A percentile compares a stretch with the other conserved stretches of the same genome.
These are phyloP conservation scores for Rallus limicola DNA, from an alignment of 2,113 vertebrate species.

Conservation along the genomic window DNA sequence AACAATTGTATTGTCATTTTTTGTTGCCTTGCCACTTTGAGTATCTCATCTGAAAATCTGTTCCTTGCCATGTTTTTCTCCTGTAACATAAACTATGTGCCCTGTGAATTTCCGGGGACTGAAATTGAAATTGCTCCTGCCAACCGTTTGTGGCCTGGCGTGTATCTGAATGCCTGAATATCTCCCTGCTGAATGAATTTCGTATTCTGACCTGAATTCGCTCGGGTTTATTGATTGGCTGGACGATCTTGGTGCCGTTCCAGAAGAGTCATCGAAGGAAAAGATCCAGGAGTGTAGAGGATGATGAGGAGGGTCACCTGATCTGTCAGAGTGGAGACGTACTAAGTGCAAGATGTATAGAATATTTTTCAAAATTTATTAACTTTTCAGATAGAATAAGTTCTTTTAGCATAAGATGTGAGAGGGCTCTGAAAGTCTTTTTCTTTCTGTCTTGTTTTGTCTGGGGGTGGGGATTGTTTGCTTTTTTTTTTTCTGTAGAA, in stretches of 20 bases:
- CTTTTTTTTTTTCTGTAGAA: slow-evolving; percentile 57
- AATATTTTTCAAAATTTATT: slow-evolving; percentile 88
- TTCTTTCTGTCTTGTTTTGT: slow-evolving; percentile 51
- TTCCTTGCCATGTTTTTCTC: slow-evolving; percentile 99
- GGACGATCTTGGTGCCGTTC: slow-evolving; percentile 82
- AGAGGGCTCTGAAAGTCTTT: slow-evolving; percentile 69
- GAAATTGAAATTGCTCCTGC: slow-evolving; percentile 97
- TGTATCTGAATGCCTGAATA: slow-evolving; percentile 90
- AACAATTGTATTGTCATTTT: slow-evolving; percentile 65
- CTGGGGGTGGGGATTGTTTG: slow-evolving; percentile 41
- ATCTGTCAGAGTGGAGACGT: slow-evolving; percentile 97
- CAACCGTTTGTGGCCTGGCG: slow-evolving; percentile 86
- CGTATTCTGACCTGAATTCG: slow-evolving; percentile 90
- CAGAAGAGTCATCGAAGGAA: slow-evolving; percentile 92
- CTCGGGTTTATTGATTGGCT: slow-evolving; percentile 81
- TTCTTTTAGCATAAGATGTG: slow-evolving; percentile 69
- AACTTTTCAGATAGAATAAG: slow-evolving; percentile 76
- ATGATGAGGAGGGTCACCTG: slow-evolving; percentile 96
- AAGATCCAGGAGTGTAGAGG: slow-evolving; percentile 94
- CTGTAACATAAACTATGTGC: slow-evolving; percentile 99
- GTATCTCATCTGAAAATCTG: slow-evolving; percentile 91
- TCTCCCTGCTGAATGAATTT: slow-evolving; percentile 91
- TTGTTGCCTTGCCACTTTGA: slow-evolving; percentile 7
- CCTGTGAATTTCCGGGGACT: slow-evolving; percentile 94
- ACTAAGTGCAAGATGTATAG: slow-evolving; percentile 96